phyloP scores from a whole-genome alignment of 2,797 vertebrate genomes.

The Triplophysa yarkandensis region DNA sequence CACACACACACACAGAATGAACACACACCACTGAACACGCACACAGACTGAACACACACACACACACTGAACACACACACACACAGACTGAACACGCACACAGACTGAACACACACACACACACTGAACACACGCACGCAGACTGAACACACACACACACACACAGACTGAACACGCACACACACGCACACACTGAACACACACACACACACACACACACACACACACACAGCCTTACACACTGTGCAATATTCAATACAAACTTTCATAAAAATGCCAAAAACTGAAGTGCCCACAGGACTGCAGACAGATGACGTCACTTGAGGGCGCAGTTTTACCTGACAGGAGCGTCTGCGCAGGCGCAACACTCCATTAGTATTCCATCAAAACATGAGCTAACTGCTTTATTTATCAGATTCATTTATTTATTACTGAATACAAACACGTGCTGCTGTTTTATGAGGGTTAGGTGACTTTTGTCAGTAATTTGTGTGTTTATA shows the following conservation, averaged over 20 bases:
- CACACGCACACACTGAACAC: too few species aligned
- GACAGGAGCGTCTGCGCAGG: constrained; percentile 2
- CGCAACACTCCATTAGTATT: neutral
- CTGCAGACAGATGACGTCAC: neutral
- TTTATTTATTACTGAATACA: neutral
- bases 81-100: too few species aligned
- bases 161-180: too few species aligned
- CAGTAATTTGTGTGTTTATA: neutral
- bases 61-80: too few species aligned
- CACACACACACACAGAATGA: too few species aligned
- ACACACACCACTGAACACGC: too few species aligned
- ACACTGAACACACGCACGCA: too few species aligned
- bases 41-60: too few species aligned
- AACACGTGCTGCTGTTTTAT: neutral
- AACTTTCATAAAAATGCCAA: neutral
- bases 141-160: too few species aligned
- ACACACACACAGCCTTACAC: neutral
- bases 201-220: too few species aligned
- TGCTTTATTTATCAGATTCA: neutral
- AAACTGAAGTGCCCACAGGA: neutral
- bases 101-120: too few species aligned
- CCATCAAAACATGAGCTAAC: neutral
- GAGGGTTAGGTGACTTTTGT: too few species aligned
- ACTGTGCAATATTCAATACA: neutral
- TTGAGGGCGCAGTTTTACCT: neutral